Conservation (phyloP, 2,888 invertebrate species). For the Germaria angustata region DNA sequence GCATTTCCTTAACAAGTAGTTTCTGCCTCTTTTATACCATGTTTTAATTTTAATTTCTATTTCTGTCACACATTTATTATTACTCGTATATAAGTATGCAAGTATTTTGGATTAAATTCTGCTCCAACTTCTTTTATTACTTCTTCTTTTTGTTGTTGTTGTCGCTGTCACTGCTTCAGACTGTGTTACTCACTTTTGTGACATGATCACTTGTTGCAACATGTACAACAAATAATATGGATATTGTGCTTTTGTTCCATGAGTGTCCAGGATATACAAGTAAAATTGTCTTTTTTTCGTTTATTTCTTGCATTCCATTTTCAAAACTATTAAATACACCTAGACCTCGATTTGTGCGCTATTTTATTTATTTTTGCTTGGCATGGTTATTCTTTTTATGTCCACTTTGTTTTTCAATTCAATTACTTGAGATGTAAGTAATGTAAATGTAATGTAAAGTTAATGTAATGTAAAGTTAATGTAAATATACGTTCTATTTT, state of each 20-base stretch:
- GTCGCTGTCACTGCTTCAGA: not conserved
- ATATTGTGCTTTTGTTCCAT: not conserved
- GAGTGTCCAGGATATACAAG: not conserved
- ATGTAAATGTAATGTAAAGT: no score
- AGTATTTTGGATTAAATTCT: not conserved
- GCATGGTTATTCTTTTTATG: not conserved
- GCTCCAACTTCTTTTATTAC: not conserved
- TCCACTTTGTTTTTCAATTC: no score
- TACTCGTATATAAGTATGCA: slow-evolving; percentile 2
- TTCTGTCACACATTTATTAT: slow-evolving; percentile 33
- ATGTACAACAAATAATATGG: not conserved
- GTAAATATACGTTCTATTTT: no score
- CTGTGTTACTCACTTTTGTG: not conserved
- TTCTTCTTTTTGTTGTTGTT: not conserved
- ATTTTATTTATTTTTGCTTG: not conserved
- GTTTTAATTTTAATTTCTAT: slow-evolving; percentile 51
- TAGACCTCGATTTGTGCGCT: no score
- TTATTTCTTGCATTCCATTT: not conserved
- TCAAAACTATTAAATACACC: no score
- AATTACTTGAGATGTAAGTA: no score
- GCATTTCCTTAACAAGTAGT: slow-evolving; percentile 54
- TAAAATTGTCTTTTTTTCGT: not conserved
- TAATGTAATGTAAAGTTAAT: no score
- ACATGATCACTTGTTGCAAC: slow-evolving; percentile 39
- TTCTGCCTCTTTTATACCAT: slow-evolving; percentile 6